These are phyloP conservation scores for Cisticola juncidis DNA, from an alignment of 2,113 vertebrate genomes.

Conservation along the genomic window DNA sequence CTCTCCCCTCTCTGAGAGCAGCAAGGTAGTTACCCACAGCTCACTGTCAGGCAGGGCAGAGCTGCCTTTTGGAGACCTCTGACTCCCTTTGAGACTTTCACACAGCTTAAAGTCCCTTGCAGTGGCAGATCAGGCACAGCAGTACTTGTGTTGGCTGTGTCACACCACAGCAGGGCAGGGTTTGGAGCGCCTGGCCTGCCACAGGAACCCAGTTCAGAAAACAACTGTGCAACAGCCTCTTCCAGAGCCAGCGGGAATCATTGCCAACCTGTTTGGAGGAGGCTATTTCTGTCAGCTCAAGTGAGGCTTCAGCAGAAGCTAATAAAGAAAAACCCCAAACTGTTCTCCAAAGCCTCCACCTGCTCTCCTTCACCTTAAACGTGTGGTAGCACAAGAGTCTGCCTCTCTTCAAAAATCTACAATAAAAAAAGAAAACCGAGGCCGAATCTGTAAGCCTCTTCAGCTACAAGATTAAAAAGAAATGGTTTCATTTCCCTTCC, in stretches of 20 bases:
- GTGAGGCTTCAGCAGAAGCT: background rate
- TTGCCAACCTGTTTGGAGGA: background rate
- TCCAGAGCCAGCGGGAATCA: background rate
- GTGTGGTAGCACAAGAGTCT: background rate
- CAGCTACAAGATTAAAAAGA: background rate
- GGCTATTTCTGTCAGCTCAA: background rate
- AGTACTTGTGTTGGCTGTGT: rapidly evolving
- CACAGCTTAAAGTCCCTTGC: background rate
- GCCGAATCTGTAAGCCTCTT: background rate
- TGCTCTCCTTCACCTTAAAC: background rate
- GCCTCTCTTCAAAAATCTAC: background rate
- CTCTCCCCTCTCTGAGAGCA: background rate
- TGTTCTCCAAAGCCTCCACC: background rate
- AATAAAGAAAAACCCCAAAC: background rate
- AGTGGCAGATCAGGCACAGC: background rate
- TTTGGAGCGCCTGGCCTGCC: background rate
- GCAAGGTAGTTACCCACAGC: background rate
- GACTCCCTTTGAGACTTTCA: background rate
- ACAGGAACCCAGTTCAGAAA: background rate
- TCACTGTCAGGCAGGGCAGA: background rate
- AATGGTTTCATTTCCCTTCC: background rate
- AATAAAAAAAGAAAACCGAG: background rate
- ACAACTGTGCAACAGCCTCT: rapidly evolving
- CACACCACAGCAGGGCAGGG: rapidly evolving
- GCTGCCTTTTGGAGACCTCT: background rate